Evolutionary conservation across 2,113 vertebrate genomes (phyloP).

Genomic region (Pundamilia nyererei): DNA sequence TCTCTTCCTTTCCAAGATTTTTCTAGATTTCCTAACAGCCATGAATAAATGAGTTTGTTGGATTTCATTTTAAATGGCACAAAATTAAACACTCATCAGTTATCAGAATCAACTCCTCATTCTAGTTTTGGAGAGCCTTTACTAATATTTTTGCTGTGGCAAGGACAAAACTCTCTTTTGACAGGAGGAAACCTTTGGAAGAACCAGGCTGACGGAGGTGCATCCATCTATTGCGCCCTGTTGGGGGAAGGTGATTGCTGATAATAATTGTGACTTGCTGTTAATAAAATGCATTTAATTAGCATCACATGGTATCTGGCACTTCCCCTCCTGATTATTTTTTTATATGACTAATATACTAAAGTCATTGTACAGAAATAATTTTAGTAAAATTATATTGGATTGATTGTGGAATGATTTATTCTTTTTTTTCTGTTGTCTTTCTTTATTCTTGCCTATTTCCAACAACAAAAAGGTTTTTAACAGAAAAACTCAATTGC

Average conservation of each 20-base stretch:
- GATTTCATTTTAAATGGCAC: neutral
- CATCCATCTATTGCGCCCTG: fast-evolving
- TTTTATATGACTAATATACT: neutral
- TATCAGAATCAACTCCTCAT: neutral
- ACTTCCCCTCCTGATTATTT: neutral
- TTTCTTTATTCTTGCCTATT: neutral
- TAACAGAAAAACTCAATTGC: neutral
- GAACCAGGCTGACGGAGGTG: fast-evolving
- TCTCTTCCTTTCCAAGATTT: neutral
- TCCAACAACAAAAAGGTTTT: neutral
- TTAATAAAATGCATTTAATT: neutral
- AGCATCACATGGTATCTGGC: neutral
- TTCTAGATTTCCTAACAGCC: neutral
- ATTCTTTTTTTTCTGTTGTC: neutral
- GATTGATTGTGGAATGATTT: neutral
- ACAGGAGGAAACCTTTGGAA: neutral
- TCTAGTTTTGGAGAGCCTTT: neutral
- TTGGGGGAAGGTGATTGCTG: neutral
- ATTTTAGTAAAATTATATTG: neutral
- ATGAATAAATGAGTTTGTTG: neutral
- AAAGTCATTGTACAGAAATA: neutral
- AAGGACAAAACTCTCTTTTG: neutral
- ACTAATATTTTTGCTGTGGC: neutral
- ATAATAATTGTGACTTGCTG: neutral
- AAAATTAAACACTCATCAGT: neutral